These are phyloP conservation scores for Drosophila auraria DNA, from an alignment of 1,140 invertebrate species.

Conservation along the genomic window DNA sequence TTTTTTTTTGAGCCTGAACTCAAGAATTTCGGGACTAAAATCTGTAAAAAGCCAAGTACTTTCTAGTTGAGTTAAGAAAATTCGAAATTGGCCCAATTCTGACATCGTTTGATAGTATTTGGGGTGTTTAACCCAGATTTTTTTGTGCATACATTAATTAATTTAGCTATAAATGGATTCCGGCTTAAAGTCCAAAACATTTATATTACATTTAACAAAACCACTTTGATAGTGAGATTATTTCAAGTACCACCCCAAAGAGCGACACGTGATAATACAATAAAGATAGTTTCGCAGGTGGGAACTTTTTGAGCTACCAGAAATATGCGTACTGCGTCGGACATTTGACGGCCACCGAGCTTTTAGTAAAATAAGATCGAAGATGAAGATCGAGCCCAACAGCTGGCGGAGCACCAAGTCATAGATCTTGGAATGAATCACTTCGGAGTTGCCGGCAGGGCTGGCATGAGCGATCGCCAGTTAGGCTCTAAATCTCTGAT, in stretches of 20 bases:
- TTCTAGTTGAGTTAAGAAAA: too few relatives aligned
- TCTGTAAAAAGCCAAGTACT: too few relatives aligned
- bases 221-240: too few relatives aligned
- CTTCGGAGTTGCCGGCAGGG: background rate
- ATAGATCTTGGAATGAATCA: background rate
- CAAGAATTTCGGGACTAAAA: too few relatives aligned
- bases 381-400: background rate
- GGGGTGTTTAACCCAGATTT: too few relatives aligned
- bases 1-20: too few relatives aligned
- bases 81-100: too few relatives aligned
- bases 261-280: background rate
- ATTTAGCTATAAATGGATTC: too few relatives aligned
- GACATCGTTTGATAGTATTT: too few relatives aligned
- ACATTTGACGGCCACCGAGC: constrained; percentile 17
- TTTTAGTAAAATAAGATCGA: constrained; percentile 6
- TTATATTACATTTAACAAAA: too few relatives aligned
- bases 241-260: constrained; percentile 12
- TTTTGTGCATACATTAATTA: too few relatives aligned
- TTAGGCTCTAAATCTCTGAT: background rate
- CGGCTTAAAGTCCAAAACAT: too few relatives aligned
- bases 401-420: background rate
- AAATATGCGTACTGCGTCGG: background rate
- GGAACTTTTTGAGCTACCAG: background rate
- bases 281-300: background rate
- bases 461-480: background rate